A percentile compares a stretch with the other conserved stretches of the same genome.
These are phyloP conservation scores for Tenthredo livida DNA, from an alignment of 2,888 invertebrate species.

Conservation along the genomic window DNA sequence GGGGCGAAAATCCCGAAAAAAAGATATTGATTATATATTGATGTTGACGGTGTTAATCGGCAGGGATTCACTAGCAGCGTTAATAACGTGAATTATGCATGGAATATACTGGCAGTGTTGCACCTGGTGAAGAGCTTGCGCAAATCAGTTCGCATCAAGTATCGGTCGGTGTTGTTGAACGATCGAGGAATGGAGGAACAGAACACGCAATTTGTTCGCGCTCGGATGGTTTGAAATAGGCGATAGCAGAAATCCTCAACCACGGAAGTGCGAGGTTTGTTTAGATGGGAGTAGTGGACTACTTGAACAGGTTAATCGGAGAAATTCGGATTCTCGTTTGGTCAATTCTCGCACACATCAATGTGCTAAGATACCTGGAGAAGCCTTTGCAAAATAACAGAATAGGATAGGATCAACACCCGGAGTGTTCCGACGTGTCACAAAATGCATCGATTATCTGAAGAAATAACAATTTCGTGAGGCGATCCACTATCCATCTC, in stretches of 20 bases:
- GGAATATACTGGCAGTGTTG: background rate
- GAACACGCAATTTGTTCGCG: background rate
- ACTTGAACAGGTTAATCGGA: background rate
- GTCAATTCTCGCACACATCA: background rate
- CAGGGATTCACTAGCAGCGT: background rate
- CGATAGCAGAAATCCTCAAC: background rate
- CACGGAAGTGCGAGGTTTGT: background rate
- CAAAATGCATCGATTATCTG: background rate
- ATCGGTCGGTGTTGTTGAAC: slow-evolving; percentile 21
- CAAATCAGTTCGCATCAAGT: background rate
- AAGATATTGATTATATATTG: background rate
- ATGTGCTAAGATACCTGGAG: background rate
- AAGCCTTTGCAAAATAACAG: background rate
- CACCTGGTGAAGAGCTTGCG: background rate
- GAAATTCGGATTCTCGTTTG: background rate
- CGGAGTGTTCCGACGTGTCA: background rate
- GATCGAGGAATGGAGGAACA: background rate
- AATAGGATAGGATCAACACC: background rate
- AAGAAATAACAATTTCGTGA: background rate
- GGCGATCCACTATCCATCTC: background rate
- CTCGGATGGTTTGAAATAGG: background rate
- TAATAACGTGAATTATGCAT: slow-evolving; percentile 24
- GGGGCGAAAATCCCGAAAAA: background rate
- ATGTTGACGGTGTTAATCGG: background rate
- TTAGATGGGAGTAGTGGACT: background rate